These are phyloP conservation scores for Artibeus lituratus DNA, from an alignment of 2,797 vertebrate species.

Conservation along the genomic window DNA sequence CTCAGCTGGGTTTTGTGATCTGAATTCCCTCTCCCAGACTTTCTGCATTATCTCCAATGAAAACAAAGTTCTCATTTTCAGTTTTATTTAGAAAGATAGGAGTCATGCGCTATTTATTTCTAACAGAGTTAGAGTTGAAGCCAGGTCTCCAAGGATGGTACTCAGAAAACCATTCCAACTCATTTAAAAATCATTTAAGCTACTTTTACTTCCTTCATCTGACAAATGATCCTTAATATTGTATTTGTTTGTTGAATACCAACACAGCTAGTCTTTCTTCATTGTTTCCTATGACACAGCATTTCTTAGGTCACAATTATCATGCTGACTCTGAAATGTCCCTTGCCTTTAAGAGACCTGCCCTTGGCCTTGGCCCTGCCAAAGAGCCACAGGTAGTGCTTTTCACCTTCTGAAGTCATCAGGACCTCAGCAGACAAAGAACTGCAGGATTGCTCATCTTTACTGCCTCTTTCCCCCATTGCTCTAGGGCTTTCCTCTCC, in stretches of 20 bases:
- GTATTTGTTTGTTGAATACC: neutral
- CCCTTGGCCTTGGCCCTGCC: neutral
- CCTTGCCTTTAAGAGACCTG: neutral
- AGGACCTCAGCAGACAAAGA: neutral
- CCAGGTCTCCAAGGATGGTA: neutral
- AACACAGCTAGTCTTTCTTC: neutral
- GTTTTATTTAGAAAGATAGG: constrained; percentile 70
- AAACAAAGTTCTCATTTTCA: constrained; percentile 57
- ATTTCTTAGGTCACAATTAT: neutral
- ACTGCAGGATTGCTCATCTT: neutral
- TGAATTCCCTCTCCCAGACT: constrained; percentile 28
- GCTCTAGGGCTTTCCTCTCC: neutral
- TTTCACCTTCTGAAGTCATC: neutral
- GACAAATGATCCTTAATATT: neutral
- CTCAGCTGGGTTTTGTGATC: neutral
- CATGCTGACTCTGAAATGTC: neutral
- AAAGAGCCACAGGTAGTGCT: neutral
- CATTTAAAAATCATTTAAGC: neutral
- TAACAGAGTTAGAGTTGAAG: neutral
- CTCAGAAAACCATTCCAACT: neutral
- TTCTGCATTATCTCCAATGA: neutral
- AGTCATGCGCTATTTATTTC: constrained; percentile 37
- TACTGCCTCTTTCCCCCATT: neutral
- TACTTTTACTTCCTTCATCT: neutral
- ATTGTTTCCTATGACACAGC: neutral